phyloP scores from a whole-genome alignment of 1,140 invertebrate genomes.

The Fopius arisanus region DNA sequence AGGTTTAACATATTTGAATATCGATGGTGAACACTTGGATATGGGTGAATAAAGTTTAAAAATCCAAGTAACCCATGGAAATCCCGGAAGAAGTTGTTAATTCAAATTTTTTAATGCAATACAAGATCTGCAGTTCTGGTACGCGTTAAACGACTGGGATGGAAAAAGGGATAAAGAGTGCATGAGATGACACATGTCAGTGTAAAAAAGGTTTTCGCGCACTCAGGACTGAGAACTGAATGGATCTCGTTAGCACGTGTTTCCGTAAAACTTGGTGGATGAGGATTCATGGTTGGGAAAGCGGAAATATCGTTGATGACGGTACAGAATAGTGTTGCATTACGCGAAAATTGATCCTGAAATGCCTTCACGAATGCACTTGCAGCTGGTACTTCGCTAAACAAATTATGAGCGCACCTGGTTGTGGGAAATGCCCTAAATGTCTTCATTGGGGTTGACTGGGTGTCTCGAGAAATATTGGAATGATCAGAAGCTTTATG shows the following conservation, averaged over 20 bases:
- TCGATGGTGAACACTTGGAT: background rate
- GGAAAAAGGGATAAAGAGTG: background rate
- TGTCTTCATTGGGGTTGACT: too few relatives aligned
- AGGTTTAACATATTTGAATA: constrained; percentile 15
- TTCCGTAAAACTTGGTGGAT: background rate
- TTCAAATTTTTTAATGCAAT: too few relatives aligned
- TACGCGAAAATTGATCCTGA: background rate
- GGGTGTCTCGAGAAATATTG: too few relatives aligned
- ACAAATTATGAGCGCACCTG: too few relatives aligned
- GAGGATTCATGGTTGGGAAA: background rate
- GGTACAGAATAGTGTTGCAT: background rate
- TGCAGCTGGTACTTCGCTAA: background rate
- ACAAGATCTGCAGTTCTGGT: background rate
- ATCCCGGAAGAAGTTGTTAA: background rate
- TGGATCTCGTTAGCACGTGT: constrained; percentile 12
- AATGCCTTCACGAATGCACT: background rate
- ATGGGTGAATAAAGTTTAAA: background rate
- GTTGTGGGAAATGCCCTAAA: too few relatives aligned
- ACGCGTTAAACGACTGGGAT: background rate
- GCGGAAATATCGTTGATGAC: background rate
- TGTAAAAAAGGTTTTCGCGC: background rate
- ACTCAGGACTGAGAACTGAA: background rate
- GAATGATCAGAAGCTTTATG: too few relatives aligned
- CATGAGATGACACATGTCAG: constrained; percentile 6
- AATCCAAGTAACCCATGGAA: background rate